phyloP scores from a whole-genome alignment of 2,888 invertebrate genomes.

The Caenorhabditis japonica region DNA sequence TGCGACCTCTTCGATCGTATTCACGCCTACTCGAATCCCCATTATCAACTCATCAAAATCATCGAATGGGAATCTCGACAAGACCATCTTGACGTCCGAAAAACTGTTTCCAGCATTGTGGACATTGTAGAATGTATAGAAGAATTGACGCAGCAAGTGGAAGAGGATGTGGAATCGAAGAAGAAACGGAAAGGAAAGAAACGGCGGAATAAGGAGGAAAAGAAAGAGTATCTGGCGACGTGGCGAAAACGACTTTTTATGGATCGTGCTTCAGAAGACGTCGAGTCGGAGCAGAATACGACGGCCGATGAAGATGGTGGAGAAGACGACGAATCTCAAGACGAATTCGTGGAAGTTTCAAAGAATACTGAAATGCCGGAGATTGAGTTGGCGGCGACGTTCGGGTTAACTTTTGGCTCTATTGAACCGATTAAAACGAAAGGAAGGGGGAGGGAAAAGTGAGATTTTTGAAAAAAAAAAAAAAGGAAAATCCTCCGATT shows the following conservation, averaged over 20 bases:
- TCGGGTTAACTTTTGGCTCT: constrained; percentile 6
- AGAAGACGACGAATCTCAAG: constrained; percentile 7
- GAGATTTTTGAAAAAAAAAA: not conserved
- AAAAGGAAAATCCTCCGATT: no score
- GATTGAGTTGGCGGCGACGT: constrained; percentile 27
- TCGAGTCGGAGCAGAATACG: constrained; percentile 15
- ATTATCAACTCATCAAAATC: constrained; percentile 38
- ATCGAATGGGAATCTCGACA: constrained; percentile 44
- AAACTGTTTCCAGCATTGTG: constrained; percentile 23
- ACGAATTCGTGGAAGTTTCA: not conserved
- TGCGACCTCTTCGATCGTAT: constrained; percentile 66
- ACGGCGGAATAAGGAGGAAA: constrained; percentile 13
- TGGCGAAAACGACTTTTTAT: constrained; percentile 44
- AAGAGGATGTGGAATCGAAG: constrained; percentile 1
- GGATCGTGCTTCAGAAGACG: constrained; percentile 13
- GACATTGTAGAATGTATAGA: constrained; percentile 44
- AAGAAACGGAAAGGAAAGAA: constrained; percentile 10
- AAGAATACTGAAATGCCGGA: constrained; percentile 9
- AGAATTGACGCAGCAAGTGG: constrained; percentile 23
- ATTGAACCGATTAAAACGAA: constrained; percentile 11
- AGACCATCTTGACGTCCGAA: constrained; percentile 36
- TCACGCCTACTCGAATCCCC: constrained; percentile 47
- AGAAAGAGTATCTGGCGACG: constrained; percentile 34
- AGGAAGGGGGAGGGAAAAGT: constrained; percentile 16
- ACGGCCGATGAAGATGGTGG: constrained; percentile 30